phyloP scores from a whole-genome alignment of 2,113 vertebrate genomes.

The Phrynocephalus versicolor region DNA sequence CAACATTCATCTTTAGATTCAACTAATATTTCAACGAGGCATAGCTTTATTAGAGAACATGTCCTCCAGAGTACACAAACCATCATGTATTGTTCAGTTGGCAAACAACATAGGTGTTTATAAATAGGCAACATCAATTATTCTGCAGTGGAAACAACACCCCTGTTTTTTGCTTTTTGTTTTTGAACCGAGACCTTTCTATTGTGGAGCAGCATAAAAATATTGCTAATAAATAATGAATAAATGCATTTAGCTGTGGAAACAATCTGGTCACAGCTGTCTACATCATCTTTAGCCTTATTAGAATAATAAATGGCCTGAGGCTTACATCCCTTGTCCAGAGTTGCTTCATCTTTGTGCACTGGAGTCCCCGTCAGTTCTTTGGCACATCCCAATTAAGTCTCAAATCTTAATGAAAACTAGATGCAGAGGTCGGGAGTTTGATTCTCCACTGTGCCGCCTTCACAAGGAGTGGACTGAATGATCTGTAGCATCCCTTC shows the following conservation, averaged over 20 bases:
- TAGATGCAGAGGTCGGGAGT: no score
- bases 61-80: not conserved
- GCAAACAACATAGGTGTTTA: not conserved
- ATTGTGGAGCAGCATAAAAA: not conserved
- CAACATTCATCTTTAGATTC: not conserved
- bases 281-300: not conserved
- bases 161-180: not conserved
- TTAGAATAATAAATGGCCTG: not conserved
- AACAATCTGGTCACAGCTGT: not conserved
- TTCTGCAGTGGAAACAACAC: not conserved
- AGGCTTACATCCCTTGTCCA: not conserved
- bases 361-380: not conserved
- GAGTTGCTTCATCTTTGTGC: not conserved
- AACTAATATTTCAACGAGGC: not conserved
- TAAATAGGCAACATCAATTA: not conserved
- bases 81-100: not conserved
- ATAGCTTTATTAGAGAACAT: not conserved
- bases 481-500: no score
- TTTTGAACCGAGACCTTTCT: not conserved
- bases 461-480: no score
- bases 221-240: not conserved
- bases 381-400: not conserved
- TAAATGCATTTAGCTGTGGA: not conserved
- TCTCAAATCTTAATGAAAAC: not conserved
- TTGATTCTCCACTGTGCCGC: no score